Conservation (phyloP, 2,797 vertebrate genomes). For the Premnoplex brunnescens region DNA sequence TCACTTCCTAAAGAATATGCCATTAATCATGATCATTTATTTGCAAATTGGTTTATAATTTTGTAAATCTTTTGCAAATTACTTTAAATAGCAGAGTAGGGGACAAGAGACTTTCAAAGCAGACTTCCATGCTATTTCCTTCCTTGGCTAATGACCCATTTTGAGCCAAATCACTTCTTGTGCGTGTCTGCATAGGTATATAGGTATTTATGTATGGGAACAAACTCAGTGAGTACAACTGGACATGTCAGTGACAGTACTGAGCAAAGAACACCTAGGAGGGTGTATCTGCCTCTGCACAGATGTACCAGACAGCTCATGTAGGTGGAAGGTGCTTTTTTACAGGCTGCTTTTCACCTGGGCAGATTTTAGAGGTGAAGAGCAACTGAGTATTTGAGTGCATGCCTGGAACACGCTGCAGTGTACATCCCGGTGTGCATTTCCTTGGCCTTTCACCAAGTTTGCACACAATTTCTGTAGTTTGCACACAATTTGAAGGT, state of each 20-base stretch:
- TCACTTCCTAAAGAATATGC: slow-evolving; percentile 44
- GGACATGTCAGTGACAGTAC: neutral
- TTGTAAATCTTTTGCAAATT: slow-evolving; percentile 57
- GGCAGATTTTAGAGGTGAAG: neutral
- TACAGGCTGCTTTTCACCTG: neutral
- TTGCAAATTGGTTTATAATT: slow-evolving; percentile 68
- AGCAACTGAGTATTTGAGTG: rapidly evolving
- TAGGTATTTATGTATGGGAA: neutral
- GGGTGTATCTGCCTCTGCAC: neutral
- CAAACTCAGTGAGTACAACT: neutral
- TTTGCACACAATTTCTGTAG: neutral
- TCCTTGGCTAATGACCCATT: neutral
- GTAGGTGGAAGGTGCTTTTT: neutral
- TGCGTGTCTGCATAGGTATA: neutral
- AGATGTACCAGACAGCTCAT: rapidly evolving
- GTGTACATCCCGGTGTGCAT: rapidly evolving
- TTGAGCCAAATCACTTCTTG: slow-evolving; percentile 5
- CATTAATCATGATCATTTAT: slow-evolving; percentile 56
- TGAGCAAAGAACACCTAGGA: neutral
- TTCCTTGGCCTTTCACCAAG: neutral
- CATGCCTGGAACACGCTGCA: neutral
- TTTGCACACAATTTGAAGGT: neutral
- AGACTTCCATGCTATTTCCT: neutral
- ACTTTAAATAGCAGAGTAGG: slow-evolving; percentile 24
- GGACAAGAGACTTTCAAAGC: slow-evolving; percentile 8